Base-by-base conservation (phyloP, 2,797 vertebrate genomes). In the Phyllotis vaccarum region DNA sequence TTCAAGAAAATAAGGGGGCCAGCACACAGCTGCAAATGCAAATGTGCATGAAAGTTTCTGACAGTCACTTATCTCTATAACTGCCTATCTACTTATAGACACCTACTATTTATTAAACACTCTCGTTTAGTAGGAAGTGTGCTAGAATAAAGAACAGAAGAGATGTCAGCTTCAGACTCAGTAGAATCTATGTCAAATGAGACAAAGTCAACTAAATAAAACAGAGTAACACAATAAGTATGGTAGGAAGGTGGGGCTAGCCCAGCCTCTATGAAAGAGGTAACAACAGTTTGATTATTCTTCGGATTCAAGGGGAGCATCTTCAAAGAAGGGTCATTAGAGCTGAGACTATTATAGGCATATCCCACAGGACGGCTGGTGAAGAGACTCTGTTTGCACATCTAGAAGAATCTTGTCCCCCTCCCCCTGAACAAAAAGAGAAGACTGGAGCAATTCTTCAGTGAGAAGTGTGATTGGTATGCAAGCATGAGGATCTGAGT, bases 201-300 rank as follows among this genome's bases (percentile, higher is more conserved):
- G 70, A 70, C 6, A 52, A 29, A 68, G 17, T 90, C 79, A 64
- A 74, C 64, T 22, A 76, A 80, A 62, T 43, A 87, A 80, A 83
- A 29, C 31, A 66, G 68, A 68, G 74, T 49, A 81, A 80, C 19
- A 29, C 12, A 60, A 46, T n/a, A 46, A 68, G 54, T 34, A 80
- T 10, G 29, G 40, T 29, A 37, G 80, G 27, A 11, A 8, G 11
- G 13, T n/a, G 56, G 46, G 21, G 75, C 34, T 62, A 64, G 46
- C 46, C 78, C 92, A 64, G n/a, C 80, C 68, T 88, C 94, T 58
- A 31, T 31, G n/a, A 90, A 86, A 91, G 10, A 83, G 31, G 58
- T 58, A 43, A 43, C 54, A 80, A n/a, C 27, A 92, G 54, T 4
- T 94, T 72, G 43, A 24, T 90, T 89, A 66, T 89, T 83, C 68